Conservation (phyloP, 1,140 invertebrate species). For the Rhynchophorus ferrugineus region DNA sequence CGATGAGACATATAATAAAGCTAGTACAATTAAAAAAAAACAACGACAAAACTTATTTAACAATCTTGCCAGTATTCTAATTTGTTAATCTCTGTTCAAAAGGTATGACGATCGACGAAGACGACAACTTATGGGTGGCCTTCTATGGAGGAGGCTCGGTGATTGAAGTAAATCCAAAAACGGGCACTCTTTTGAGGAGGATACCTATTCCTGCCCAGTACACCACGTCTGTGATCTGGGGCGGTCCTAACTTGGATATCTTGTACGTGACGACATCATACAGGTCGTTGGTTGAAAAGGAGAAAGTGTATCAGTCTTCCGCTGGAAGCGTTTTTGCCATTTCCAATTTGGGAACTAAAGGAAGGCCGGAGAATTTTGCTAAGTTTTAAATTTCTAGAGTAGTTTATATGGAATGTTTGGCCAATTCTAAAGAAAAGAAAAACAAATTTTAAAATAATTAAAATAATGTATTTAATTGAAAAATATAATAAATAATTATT, state of each 20-base stretch:
- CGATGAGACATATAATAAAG: not conserved
- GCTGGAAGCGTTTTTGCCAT: slow-evolving; percentile 69
- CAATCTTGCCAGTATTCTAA: too few relatives aligned
- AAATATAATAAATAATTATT: too few relatives aligned
- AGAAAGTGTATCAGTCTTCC: slow-evolving; percentile 50
- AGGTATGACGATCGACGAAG: slow-evolving; percentile 62
- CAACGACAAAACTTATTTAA: too few relatives aligned
- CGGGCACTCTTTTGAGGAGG: slow-evolving; percentile 47
- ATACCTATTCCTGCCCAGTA: slow-evolving; percentile 56
- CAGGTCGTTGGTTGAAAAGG: slow-evolving; percentile 41
- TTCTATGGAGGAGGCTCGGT: slow-evolving; percentile 46
- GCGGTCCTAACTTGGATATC: slow-evolving; percentile 64
- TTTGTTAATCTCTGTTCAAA: too few relatives aligned
- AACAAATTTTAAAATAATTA: too few relatives aligned
- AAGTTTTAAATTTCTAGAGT: slow-evolving; percentile 24
- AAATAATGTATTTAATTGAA: too few relatives aligned
- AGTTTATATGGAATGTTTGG: too few relatives aligned
- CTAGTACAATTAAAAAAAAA: not conserved
- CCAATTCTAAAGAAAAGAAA: too few relatives aligned
- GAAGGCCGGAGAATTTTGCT: slow-evolving; percentile 36
- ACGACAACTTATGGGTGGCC: slow-evolving; percentile 61
- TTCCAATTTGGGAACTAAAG: slow-evolving; percentile 55
- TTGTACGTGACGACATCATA: slow-evolving; percentile 68
- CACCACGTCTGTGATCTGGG: slow-evolving; percentile 73
- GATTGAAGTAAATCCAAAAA: slow-evolving; percentile 47